Evolutionary conservation across 2,113 vertebrate species (phyloP).

Genomic region (Elephantulus edwardii): DNA sequence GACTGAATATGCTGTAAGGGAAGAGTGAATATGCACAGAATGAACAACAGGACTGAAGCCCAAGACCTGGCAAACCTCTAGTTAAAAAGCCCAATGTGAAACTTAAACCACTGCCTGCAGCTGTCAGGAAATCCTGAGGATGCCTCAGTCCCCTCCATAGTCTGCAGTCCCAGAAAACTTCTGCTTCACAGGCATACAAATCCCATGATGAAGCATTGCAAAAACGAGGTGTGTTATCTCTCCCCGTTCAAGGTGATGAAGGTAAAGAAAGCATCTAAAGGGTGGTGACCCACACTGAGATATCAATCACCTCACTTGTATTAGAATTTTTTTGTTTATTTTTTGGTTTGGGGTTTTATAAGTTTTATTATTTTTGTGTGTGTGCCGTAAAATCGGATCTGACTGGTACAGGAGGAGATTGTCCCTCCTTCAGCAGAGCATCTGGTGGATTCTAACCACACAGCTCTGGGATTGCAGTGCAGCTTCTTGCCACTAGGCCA

Average conservation of each 20-base stretch:
- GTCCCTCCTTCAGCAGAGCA: no score
- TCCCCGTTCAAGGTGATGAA: neutral
- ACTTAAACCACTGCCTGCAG: neutral
- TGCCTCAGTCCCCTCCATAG: neutral
- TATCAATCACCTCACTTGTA: neutral
- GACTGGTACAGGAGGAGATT: no score
- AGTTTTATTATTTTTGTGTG: no score
- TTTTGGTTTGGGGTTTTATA: no score
- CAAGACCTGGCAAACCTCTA: neutral
- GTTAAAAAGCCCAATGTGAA: neutral
- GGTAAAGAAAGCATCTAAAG: neutral
- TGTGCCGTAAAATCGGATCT: no score
- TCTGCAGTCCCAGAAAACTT: neutral
- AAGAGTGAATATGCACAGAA: neutral
- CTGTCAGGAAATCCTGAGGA: neutral
- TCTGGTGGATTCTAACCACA: no score
- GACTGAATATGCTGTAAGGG: neutral
- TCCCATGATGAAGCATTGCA: neutral
- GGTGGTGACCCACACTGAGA: neutral
- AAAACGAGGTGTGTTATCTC: neutral
- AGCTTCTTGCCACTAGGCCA: no score
- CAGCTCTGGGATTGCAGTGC: no score
- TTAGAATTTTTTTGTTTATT: no score
- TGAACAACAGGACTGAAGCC: neutral
- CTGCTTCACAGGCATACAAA: neutral